phyloP scores from a whole-genome alignment of 2,113 vertebrate species.

The Forbesichthys papilliferus region DNA sequence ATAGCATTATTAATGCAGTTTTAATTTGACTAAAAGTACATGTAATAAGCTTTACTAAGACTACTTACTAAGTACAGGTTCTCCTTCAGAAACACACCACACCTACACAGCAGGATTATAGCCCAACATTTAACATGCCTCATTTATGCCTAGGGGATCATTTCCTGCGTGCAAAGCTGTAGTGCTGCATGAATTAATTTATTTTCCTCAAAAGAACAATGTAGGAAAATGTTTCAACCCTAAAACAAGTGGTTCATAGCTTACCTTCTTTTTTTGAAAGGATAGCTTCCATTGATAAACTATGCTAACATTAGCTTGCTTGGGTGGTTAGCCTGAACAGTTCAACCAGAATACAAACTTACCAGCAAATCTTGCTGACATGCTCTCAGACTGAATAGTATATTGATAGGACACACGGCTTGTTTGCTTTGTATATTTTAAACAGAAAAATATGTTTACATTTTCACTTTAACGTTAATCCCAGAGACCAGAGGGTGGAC shows the following conservation, averaged over 20 bases:
- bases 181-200: slow-evolving; percentile 37
- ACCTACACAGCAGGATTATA: not conserved
- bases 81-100: slow-evolving; percentile 13
- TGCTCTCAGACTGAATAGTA: no score
- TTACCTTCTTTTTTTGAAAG: not conserved
- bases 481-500: slow-evolving; percentile 9
- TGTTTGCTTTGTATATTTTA: no score
- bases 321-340: no score
- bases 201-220: slow-evolving; percentile 27
- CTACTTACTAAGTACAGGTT: slow-evolving; percentile 26
- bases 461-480: no score
- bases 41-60: no score
- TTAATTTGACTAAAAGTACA: slow-evolving; percentile 4
- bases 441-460: not conserved
- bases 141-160: slow-evolving; percentile 31
- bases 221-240: slow-evolving; percentile 11
- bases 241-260: slow-evolving; percentile 13
- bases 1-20: slow-evolving; percentile 38
- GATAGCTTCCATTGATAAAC: no score
- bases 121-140: slow-evolving; percentile 31
- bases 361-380: no score
- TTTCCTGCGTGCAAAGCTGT: slow-evolving; percentile 28
- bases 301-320: no score
- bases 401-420: no score
- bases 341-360: no score